These are phyloP conservation scores for Origma solitaria DNA, from an alignment of 2,113 vertebrate genomes.

Conservation along the genomic window DNA sequence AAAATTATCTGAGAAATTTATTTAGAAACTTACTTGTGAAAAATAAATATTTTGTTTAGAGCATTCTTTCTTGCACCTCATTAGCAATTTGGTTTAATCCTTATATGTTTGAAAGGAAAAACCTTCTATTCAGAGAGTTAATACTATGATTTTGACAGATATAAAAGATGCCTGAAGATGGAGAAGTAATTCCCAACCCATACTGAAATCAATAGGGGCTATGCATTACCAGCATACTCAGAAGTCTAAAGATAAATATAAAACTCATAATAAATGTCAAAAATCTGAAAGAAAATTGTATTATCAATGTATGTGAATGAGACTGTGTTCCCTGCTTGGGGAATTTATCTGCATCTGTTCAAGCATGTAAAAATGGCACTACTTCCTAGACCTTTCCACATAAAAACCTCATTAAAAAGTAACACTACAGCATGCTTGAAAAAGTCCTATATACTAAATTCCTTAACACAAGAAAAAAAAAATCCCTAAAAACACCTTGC, in stretches of 20 bases:
- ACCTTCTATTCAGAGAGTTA: not conserved
- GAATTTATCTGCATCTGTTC: not conserved
- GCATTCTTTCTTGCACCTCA: not conserved
- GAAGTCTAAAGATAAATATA: not conserved
- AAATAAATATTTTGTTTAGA: not conserved
- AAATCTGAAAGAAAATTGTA: not conserved
- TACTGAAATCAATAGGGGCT: not conserved
- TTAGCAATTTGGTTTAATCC: not conserved
- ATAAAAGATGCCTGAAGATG: not conserved
- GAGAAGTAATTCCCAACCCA: not conserved
- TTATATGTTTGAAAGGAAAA: not conserved
- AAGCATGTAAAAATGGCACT: not conserved
- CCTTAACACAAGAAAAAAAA: not conserved
- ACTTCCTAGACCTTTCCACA: not conserved
- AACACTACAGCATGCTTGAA: not conserved
- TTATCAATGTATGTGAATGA: not conserved
- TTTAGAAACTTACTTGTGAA: not conserved
- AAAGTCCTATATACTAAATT: not conserved
- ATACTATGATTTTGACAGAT: not conserved
- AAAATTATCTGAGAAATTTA: not conserved
- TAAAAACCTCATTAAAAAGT: not conserved
- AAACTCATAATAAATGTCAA: not conserved
- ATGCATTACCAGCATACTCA: not conserved
- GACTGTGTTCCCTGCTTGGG: not conserved
- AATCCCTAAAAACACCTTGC: accelerated